phyloP scores from a whole-genome alignment of 2,888 invertebrate genomes.

The Caenorhabditis doughertyi region DNA sequence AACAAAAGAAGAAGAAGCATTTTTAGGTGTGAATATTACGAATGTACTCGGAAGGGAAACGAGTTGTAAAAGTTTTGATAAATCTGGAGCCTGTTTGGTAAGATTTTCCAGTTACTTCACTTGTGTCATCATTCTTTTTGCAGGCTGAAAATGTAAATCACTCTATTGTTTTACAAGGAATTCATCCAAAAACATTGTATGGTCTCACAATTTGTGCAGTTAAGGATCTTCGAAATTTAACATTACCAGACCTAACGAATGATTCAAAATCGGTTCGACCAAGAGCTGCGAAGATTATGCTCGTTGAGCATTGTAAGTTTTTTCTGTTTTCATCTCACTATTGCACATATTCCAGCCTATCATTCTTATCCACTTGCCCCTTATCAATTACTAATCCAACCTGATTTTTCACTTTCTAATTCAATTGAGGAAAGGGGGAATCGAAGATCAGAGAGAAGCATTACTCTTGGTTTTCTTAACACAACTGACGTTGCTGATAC shows the following conservation, averaged over 20 bases:
- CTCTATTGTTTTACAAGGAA: slow-evolving; percentile 49
- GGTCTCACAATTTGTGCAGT: slow-evolving; percentile 80
- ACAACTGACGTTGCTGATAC: background rate
- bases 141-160: slow-evolving; percentile 48
- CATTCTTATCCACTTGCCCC: slow-evolving; percentile 8
- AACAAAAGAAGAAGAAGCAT: slow-evolving; percentile 71
- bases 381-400: slow-evolving; percentile 47
- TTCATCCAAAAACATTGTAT: slow-evolving; percentile 74
- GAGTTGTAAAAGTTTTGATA: slow-evolving; percentile 69
- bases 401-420: slow-evolving; percentile 10
- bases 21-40: slow-evolving; percentile 79
- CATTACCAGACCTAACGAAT: slow-evolving; percentile 71
- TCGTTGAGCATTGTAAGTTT: slow-evolving; percentile 63
- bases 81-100: slow-evolving; percentile 70
- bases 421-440: background rate
- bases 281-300: slow-evolving; percentile 66
- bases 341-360: slow-evolving; percentile 16
- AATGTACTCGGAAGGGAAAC: slow-evolving; percentile 68
- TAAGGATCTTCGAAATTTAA: slow-evolving; percentile 73
- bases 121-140: background rate
- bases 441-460: background rate
- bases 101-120: background rate
- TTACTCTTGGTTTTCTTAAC: background rate
- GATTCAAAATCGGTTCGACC: slow-evolving; percentile 62
- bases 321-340: background rate